These are phyloP conservation scores for Anabas testudineus DNA, from an alignment of 2,797 vertebrate genomes.

Conservation along the genomic window DNA sequence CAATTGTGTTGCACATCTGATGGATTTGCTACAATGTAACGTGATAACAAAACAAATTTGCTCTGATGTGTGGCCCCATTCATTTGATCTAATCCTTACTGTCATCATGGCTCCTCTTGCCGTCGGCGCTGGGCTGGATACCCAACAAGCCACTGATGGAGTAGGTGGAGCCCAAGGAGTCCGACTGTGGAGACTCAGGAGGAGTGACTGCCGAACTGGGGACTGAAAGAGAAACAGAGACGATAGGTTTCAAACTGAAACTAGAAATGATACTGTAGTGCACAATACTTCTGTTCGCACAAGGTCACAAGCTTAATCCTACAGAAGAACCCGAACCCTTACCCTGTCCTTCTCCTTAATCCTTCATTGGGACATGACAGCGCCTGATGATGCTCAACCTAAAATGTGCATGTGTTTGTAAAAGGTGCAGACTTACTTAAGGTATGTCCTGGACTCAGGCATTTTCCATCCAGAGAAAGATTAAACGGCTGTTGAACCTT, in stretches of 20 bases:
- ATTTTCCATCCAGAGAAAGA: constrained; percentile 90
- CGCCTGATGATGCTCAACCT: neutral
- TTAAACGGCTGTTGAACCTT: constrained; percentile 95
- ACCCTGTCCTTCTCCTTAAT: constrained; percentile 63
- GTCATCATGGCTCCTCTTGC: constrained; percentile 92
- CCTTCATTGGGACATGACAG: constrained; percentile 14
- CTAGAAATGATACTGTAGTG: constrained; percentile 18
- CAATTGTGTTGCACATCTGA: neutral
- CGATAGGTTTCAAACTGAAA: constrained; percentile 34
- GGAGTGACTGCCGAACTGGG: constrained; percentile 93
- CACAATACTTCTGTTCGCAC: constrained; percentile 4
- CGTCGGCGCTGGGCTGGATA: constrained; percentile 85
- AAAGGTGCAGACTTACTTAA: constrained; percentile 85
- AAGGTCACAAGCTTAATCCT: constrained; percentile 48
- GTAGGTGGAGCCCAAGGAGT: constrained; percentile 93
- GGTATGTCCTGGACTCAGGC: constrained; percentile 90
- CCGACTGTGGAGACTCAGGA: constrained; percentile 91
- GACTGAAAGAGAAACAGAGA: constrained; percentile 71
- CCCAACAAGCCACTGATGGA: constrained; percentile 93
- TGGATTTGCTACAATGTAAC: neutral
- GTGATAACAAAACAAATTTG: neutral
- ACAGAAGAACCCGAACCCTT: constrained; percentile 18
- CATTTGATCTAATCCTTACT: constrained; percentile 82
- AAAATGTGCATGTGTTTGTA: constrained; percentile 7
- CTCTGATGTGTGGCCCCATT: neutral